These are phyloP conservation scores for Acropora tenuis DNA, from an alignment of 64 coral and sea anemone genomes.

Conservation along the genomic window DNA sequence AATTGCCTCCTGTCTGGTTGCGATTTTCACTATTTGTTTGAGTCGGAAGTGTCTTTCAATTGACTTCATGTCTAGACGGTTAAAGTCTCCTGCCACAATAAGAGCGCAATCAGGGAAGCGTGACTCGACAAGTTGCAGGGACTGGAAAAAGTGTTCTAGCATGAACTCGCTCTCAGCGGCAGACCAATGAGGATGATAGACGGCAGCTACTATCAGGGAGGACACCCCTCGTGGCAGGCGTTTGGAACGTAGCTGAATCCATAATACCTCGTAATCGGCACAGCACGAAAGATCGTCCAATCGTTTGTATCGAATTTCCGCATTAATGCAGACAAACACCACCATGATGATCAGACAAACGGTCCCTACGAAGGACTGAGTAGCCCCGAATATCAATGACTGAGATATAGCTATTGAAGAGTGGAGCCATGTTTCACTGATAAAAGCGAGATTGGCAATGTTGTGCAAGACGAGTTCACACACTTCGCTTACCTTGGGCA, in stretches of 20 bases:
- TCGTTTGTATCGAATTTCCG: background rate
- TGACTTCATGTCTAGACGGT: background rate
- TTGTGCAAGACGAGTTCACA: conserved; percentile 75
- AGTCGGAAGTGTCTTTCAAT: background rate
- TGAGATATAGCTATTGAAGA: no score
- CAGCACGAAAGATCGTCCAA: no score
- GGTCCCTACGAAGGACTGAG: conserved; percentile 59
- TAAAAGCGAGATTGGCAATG: conserved; percentile 46
- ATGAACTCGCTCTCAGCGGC: conserved; percentile 21
- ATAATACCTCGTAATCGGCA: no score
- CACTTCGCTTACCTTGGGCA: conserved; percentile 79
- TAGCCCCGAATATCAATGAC: conserved; percentile 46
- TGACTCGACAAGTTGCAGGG: no score
- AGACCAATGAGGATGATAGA: conserved; percentile 41
- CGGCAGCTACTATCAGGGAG: conserved; percentile 1
- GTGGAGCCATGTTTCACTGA: conserved; percentile 46
- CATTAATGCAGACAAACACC: conserved; percentile 28
- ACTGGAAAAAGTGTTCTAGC: conserved; percentile 34
- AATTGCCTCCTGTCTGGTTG: background rate
- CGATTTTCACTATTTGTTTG: background rate
- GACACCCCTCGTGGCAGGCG: background rate
- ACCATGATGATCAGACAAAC: conserved; percentile 54
- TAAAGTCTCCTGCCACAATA: background rate
- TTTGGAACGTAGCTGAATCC: no score
- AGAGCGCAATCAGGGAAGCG: no score